Evolutionary conservation across 2,888 invertebrate species (phyloP).

Genomic region (Cheilosia impressa): DNA sequence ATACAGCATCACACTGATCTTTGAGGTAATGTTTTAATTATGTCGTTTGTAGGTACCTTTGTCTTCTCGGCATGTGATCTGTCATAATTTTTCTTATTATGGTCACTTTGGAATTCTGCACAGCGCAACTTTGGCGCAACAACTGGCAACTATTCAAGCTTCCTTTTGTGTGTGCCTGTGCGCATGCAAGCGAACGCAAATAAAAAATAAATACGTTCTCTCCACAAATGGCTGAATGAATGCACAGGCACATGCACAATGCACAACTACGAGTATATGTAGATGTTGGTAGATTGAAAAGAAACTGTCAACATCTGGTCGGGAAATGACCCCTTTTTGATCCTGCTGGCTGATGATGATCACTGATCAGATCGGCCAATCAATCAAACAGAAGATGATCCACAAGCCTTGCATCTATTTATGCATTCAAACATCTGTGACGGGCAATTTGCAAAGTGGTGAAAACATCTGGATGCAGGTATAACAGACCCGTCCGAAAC

Average conservation of each 20-base stretch:
- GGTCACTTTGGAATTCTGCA: constrained; percentile 73
- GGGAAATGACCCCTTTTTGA: constrained; percentile 65
- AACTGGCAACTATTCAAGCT: constrained; percentile 69
- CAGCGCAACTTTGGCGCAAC: constrained; percentile 58
- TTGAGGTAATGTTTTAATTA: constrained; percentile 78
- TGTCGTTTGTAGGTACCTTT: constrained; percentile 76
- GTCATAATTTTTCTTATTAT: constrained; percentile 78
- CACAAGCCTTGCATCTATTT: constrained; percentile 63
- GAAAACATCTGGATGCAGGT: constrained; percentile 69
- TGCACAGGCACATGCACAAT: neutral
- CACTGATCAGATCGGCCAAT: constrained; percentile 74
- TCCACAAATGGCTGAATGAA: constrained; percentile 61
- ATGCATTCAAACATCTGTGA: constrained; percentile 73
- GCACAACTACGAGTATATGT: constrained; percentile 9
- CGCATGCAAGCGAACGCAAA: constrained; percentile 28
- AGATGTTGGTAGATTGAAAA: constrained; percentile 17
- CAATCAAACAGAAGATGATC: constrained; percentile 72
- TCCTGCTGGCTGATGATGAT: constrained; percentile 61
- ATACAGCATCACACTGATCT: constrained; percentile 41
- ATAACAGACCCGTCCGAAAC: constrained; percentile 24
- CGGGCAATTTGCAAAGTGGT: constrained; percentile 52
- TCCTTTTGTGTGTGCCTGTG: constrained; percentile 47
- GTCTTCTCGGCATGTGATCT: constrained; percentile 78
- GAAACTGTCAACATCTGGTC: constrained; percentile 71
- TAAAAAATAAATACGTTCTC: constrained; percentile 36